Evolutionary conservation across 2,113 vertebrate species (phyloP), one percentile per base, ranked within the genome.

Genomic region (Percopsis transmontana): DNA sequence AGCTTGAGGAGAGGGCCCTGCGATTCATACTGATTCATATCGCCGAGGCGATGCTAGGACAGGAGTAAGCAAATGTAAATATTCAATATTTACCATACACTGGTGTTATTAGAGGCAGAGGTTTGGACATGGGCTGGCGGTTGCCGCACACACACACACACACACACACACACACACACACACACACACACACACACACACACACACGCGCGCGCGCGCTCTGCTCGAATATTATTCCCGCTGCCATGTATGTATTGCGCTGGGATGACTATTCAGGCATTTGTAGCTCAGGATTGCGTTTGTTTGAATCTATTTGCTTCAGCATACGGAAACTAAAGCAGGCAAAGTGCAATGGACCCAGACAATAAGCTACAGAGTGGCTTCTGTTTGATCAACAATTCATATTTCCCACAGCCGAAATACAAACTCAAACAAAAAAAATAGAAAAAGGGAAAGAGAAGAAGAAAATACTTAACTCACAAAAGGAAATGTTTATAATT

Each of bases 41-140:
- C 64, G 77, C 80, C 86, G 69, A 84, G 71, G 57, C 11, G 47
- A 85, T 83, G 62, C 70, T 79, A 87, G 84, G 80, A 82, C 59
- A 45, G 83, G 79, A 84, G 87, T 89, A 89, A 87, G 90, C 87
- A 89, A 91, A 89, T 92, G 90, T 89, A 93, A 91, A 92, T 91
- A 92, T 92, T 90, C 85, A 92, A 92, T 93, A 92, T 92, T 93
- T 91, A 90, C 91, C 71, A 83, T 90, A 58, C 70, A 72, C 81
- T 76, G 74, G 15, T 88, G 90, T 92, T 92, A 91, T 92, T 91
- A 88, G 86, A 91, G 76, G 79, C 83, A 70, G 74, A 57, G 77
- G 76, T 66, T 82, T 60, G 86, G 88, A 87, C 83, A 74, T 54
- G 82, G 81, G 77, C 78, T 45, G 79, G 67, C 62, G 16, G 82